phyloP scores from a whole-genome alignment of 2,113 vertebrate genomes.

The Cranoglanis bouderius region DNA sequence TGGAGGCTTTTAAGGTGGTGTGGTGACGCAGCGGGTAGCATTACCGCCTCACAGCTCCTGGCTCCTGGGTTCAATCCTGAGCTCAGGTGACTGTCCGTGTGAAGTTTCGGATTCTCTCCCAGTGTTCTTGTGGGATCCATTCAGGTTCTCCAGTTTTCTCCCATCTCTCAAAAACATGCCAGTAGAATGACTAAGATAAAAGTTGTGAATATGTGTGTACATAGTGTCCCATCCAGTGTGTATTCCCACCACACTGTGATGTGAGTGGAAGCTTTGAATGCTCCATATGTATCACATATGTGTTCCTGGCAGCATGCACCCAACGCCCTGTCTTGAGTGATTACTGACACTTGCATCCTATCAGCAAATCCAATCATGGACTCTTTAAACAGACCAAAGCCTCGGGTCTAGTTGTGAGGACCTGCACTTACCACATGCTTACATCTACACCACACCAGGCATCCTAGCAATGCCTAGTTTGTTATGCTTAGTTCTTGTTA shows the following conservation, averaged over 20 bases:
- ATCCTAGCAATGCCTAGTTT: neutral
- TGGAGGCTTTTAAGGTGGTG: neutral
- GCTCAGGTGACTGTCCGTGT: neutral
- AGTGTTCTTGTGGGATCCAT: neutral
- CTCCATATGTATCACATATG: slow-evolving; percentile 1
- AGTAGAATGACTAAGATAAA: neutral
- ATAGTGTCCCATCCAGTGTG: neutral
- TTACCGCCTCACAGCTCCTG: neutral
- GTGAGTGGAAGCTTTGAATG: neutral
- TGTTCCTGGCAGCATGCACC: neutral
- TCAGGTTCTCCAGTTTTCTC: neutral
- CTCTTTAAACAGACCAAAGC: slow-evolving; percentile 11
- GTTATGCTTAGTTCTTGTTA: neutral
- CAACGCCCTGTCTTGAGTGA: neutral
- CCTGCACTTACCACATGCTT: neutral
- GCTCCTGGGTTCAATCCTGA: neutral
- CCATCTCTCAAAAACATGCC: neutral
- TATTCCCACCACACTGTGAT: neutral
- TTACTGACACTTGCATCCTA: neutral
- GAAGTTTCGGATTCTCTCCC: neutral
- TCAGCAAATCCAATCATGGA: neutral
- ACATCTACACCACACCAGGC: neutral
- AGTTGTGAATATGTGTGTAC: neutral
- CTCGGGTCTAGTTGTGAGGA: neutral
- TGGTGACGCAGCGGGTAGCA: too few relatives aligned